Evolutionary conservation across 2,888 invertebrate genomes (phyloP).

Genomic region (Mythimna pallens): DNA sequence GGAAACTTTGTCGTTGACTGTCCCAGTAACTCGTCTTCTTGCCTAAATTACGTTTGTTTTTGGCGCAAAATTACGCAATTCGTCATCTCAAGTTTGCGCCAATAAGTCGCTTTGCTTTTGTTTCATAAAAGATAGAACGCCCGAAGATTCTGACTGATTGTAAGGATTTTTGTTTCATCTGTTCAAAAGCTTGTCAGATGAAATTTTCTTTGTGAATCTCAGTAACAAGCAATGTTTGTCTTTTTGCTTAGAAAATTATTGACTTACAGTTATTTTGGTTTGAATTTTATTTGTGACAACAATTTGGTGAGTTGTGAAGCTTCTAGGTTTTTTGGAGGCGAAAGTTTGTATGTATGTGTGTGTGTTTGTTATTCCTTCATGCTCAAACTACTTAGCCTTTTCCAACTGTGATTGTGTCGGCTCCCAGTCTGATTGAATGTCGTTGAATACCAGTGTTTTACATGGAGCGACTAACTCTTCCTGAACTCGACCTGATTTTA

Average conservation of each 20-base stretch:
- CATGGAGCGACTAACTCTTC: too few species aligned
- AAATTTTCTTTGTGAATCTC: constrained; percentile 39
- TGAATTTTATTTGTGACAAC: neutral
- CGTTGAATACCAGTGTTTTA: too few species aligned
- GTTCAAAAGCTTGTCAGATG: constrained; percentile 21
- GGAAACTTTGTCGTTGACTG: neutral
- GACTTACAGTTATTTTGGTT: neutral
- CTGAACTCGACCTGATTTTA: too few species aligned
- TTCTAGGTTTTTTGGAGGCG: neutral
- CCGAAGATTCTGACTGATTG: constrained; percentile 47
- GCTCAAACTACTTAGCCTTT: too few species aligned
- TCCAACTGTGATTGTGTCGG: too few species aligned
- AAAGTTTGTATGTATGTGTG: too few species aligned
- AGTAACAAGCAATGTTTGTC: constrained; percentile 33
- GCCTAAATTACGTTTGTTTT: constrained; percentile 28
- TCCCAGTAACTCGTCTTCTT: constrained; percentile 15
- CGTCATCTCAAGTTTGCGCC: constrained; percentile 41
- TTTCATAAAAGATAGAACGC: constrained; percentile 47
- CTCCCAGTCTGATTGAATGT: too few species aligned
- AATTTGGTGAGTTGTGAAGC: neutral
- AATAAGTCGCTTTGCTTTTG: constrained; percentile 44
- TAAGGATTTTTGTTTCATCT: constrained; percentile 36
- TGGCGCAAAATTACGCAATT: constrained; percentile 50
- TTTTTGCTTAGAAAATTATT: constrained; percentile 4
- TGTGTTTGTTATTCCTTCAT: too few species aligned